A percentile compares a stretch with the other conserved stretches of the same genome.
phyloP scores from a whole-genome alignment of 37 sponge, comb jelly and placozoan species.

The Beroe ovata region DNA sequence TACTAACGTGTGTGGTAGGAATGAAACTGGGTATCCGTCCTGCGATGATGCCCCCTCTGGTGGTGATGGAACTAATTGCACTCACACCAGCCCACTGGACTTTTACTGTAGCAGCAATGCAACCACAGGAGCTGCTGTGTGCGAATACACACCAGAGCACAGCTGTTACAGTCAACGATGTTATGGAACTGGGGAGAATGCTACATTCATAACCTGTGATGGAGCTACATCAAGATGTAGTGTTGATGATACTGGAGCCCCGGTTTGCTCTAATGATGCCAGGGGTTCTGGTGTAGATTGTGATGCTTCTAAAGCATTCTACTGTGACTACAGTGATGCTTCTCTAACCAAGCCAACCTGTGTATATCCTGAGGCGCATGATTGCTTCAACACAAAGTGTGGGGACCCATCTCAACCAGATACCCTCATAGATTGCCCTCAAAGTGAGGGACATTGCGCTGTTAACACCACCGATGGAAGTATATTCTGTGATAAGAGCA shows the following conservation, averaged over 20 bases:
- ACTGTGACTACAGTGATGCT: neutral
- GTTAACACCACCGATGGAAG: neutral
- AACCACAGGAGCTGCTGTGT: neutral
- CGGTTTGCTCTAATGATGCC: neutral
- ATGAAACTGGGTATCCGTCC: neutral
- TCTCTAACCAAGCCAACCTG: neutral
- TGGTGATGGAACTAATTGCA: constrained; percentile 5
- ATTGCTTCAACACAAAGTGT: constrained; percentile 37
- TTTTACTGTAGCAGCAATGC: constrained; percentile 20
- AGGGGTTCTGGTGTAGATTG: constrained; percentile 15
- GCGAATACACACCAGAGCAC: neutral
- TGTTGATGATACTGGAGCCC: neutral
- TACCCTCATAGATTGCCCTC: constrained; percentile 11
- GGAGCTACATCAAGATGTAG: neutral
- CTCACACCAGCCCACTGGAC: neutral
- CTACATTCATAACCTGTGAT: constrained; percentile 7
- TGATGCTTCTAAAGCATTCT: neutral
- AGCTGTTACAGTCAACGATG: neutral
- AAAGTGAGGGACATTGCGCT: neutral
- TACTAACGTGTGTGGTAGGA: neutral
- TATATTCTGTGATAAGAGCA: neutral
- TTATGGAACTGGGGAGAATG: neutral
- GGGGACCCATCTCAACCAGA: neutral
- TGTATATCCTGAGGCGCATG: neutral
- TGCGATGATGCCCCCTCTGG: neutral